A percentile compares a stretch with the other conserved stretches of the same genome.
phyloP scores from a whole-genome alignment of 2,888 invertebrate genomes.

The Pomacea canaliculata region DNA sequence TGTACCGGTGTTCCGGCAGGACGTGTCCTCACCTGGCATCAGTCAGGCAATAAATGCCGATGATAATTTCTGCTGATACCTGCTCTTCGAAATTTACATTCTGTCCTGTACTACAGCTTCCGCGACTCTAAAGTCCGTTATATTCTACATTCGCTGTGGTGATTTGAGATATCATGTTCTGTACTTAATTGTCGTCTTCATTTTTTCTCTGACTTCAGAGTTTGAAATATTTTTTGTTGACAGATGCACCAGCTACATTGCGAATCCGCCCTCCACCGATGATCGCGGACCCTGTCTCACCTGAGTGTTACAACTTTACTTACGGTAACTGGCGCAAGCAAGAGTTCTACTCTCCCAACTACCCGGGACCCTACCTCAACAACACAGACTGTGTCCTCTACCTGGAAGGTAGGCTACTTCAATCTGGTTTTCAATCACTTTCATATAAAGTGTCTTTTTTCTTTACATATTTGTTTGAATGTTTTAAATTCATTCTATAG shows the following conservation, averaged over 20 bases:
- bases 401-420: constrained; percentile 51
- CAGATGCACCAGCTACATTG: constrained; percentile 33
- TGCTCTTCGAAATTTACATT: no score
- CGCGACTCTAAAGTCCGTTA: no score
- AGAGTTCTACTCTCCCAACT: constrained; percentile 63
- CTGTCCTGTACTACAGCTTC: no score
- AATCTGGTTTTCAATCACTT: neutral
- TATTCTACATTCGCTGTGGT: no score
- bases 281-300: constrained; percentile 44
- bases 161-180: neutral
- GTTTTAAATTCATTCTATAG: neutral
- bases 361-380: constrained; percentile 58
- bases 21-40: no score
- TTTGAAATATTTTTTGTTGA: neutral
- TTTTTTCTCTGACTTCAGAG: no score
- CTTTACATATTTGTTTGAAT: neutral
- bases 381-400: constrained; percentile 60
- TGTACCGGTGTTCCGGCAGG: no score
- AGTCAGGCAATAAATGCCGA: no score
- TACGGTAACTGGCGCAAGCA: constrained; percentile 54
- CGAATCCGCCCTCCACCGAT: constrained; percentile 53
- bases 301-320: constrained; percentile 61
- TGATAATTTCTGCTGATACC: neutral
- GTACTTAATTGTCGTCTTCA: no score
- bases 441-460: neutral